These are phyloP conservation scores for Diabrotica virgifera DNA, from an alignment of 1,140 invertebrate species.

Conservation along the genomic window DNA sequence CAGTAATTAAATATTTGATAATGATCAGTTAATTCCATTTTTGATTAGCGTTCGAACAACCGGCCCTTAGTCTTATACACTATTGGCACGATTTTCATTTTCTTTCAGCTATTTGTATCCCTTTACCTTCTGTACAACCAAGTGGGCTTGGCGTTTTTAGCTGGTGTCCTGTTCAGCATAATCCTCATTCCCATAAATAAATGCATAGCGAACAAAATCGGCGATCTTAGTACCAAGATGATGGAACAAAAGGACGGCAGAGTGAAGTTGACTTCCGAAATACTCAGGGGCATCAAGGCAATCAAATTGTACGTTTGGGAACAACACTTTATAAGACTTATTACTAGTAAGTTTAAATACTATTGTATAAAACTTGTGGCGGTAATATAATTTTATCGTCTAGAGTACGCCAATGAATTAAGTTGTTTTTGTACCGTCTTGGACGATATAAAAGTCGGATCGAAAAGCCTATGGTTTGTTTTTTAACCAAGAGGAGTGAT, in stretches of 20 bases:
- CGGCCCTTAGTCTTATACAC: no score
- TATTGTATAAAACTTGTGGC: background rate
- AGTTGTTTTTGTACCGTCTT: no score
- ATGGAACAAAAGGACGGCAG: slow-evolving; percentile 91
- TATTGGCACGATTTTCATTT: background rate
- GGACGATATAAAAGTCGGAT: no score
- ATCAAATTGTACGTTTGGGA: slow-evolving; percentile 96
- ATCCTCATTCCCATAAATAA: slow-evolving; percentile 95
- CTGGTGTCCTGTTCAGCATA: slow-evolving; percentile 83
- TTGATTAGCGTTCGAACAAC: no score
- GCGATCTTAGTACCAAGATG: slow-evolving; percentile 77
- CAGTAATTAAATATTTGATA: no score
- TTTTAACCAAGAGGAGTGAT: no score
- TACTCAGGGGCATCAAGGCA: slow-evolving; percentile 80
- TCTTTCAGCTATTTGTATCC: slow-evolving; percentile 73
- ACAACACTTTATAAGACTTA: slow-evolving; percentile 68
- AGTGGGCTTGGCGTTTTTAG: slow-evolving; percentile 87
- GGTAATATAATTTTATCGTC: no score
- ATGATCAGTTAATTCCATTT: no score
- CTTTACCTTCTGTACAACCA: slow-evolving; percentile 81
- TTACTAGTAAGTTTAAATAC: slow-evolving; percentile 47
- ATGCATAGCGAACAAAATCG: slow-evolving; percentile 86
- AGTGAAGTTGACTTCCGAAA: slow-evolving; percentile 85
- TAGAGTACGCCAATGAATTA: no score
- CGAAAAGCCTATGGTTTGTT: no score